These are phyloP conservation scores for Drosophila parvula DNA, from an alignment of 1,140 invertebrate genomes.

Conservation along the genomic window DNA sequence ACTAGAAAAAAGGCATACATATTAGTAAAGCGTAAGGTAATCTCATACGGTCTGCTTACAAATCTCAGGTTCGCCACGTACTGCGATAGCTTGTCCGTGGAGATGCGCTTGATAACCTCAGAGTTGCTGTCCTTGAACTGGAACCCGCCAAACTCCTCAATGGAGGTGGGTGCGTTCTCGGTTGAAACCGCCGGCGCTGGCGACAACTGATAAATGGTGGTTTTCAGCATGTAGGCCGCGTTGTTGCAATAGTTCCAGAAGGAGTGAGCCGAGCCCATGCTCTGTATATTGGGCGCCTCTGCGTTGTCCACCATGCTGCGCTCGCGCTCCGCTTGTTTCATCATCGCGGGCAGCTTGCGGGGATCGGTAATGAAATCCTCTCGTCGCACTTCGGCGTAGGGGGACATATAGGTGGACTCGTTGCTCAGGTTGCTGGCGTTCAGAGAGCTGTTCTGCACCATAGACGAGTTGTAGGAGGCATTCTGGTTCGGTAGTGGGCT, in stretches of 20 bases:
- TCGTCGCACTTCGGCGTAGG: conserved; percentile 69
- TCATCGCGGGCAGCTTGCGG: conserved; percentile 83
- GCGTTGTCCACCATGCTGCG: conserved; percentile 55
- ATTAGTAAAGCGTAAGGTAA: not conserved
- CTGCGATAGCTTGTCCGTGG: conserved; percentile 77
- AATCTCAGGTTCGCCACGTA: conserved; percentile 78
- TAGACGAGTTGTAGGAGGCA: conserved; percentile 51
- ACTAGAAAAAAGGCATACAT: conserved; percentile 84
- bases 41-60: conserved; percentile 36
- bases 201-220: conserved; percentile 76
- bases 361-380: conserved; percentile 85
- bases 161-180: conserved; percentile 68
- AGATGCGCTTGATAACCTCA: conserved; percentile 79
- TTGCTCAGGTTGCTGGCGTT: conserved; percentile 74
- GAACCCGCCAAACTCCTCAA: conserved; percentile 68
- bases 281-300: conserved; percentile 48
- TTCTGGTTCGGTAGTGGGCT: conserved; percentile 45
- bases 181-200: conserved; percentile 58
- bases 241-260: conserved; percentile 83
- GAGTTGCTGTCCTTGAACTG: conserved; percentile 77
- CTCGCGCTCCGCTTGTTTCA: conserved; percentile 73
- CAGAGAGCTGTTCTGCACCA: conserved; percentile 56
- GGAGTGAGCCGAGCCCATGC: conserved; percentile 61
- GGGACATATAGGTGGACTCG: conserved; percentile 67
- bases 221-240: conserved; percentile 76